Evolutionary conservation across 2,888 invertebrate species (phyloP).

Genomic region (Hoplodrina ambigua): DNA sequence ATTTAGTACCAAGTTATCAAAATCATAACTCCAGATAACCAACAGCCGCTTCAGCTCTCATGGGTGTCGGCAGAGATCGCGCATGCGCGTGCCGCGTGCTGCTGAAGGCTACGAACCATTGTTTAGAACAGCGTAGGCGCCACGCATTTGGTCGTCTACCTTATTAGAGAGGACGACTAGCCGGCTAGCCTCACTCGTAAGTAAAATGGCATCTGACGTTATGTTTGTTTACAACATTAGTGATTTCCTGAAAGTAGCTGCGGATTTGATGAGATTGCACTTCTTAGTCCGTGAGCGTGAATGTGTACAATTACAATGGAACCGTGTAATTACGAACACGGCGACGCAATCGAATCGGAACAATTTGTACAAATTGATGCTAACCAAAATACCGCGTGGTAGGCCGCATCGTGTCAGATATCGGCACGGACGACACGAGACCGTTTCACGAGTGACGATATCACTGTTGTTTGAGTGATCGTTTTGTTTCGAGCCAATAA

Average conservation of each 20-base stretch:
- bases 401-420: not conserved
- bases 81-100: not conserved
- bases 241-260: not conserved
- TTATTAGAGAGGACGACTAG: not conserved
- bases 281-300: not conserved
- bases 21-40: too few species aligned
- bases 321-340: not conserved
- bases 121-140: constrained; percentile 14
- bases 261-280: not conserved
- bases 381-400: constrained; percentile 16
- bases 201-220: not conserved
- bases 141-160: not conserved
- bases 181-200: constrained; percentile 1
- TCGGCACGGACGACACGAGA: not conserved
- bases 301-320: constrained; percentile 1
- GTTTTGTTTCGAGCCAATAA: constrained; percentile 36
- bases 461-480: constrained; percentile 25
- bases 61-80: not conserved
- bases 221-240: not conserved
- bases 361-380: constrained; percentile 29
- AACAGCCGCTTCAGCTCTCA: not conserved
- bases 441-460: constrained; percentile 11
- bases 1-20: too few species aligned
- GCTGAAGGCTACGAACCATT: constrained; percentile 17
- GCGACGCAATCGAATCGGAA: constrained; percentile 12